Evolutionary conservation across 2,113 vertebrate species (phyloP), one percentile per base, ranked within the genome.

Genomic region (Orientallactaga bullata): DNA sequence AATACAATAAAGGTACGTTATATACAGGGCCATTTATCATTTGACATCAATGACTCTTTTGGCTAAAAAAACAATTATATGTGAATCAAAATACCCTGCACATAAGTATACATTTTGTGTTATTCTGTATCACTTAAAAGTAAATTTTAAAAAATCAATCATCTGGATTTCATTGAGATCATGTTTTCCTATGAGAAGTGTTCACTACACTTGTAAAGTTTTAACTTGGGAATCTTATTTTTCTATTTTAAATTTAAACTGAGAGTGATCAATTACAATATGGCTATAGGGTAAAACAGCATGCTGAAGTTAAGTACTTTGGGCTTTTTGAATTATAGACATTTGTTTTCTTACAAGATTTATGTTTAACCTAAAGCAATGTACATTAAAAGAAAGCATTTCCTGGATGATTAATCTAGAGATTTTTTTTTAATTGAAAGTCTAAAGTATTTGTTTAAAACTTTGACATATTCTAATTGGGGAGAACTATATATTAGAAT

Each of bases 271-370:
- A 93, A 47, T 37, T 91, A 30, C 35, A 71, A 61, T 28, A 94
- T 26, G 28, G 55, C 96, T 91, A 28, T n/a, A 93, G 88, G 94
- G 77, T 55, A 78, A 93, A 96, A 68, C 32, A 85, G 30, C 74
- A 73, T 39, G 76, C 66, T 81, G 73, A 89, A 91, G 63, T 72
- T 78, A 88, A 93, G 84, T 51, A 85, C 10, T 79, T 91, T 95
- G 47, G 68, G 63, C 78, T 90, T 63, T 87, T 85, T 94, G 82
- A 92, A 88, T 90, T 85, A 82, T 24, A 82, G 65, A 90, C 28
- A 95, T 93, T 92, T 88, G 92, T 35, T 92, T 95, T 65, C 69
- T 92, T 83, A 55, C n/a, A 95, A 93, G 94, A 97, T 95, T 96
- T 91, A 92, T 96, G 85, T 85, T 51, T 85, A 79, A 94, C 78